Percentiles rank a stretch among this genome's conserved stretches.
Evolutionary conservation across 2,113 vertebrate genomes (phyloP).

Genomic region (Corythoichthys haematopterus): DNA sequence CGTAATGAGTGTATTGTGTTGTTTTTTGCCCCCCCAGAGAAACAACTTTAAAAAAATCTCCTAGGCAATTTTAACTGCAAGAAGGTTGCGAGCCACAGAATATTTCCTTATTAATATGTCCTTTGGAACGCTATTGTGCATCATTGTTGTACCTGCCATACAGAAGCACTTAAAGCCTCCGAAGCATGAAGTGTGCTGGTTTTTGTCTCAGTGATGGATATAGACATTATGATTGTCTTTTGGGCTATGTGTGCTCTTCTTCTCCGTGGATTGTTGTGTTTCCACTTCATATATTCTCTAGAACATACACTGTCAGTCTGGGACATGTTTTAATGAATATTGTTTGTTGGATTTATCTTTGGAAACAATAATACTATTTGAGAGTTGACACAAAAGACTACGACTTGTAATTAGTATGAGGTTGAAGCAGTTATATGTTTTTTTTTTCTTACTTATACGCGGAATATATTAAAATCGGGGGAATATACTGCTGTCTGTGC

Average conservation of each 20-base stretch:
- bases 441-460: constrained; percentile 32
- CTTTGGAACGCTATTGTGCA: constrained; percentile 46
- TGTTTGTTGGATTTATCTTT: neutral
- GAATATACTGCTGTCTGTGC: constrained; percentile 41
- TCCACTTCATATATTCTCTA: constrained; percentile 8
- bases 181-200: constrained; percentile 60
- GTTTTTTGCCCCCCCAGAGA: neutral
- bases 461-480: constrained; percentile 68
- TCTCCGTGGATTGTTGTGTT: constrained; percentile 10
- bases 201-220: constrained; percentile 63
- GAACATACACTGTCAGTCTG: neutral
- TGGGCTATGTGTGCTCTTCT: constrained; percentile 40
- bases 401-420: neutral
- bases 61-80: constrained; percentile 52
- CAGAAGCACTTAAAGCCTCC: constrained; percentile 52
- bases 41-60: neutral
- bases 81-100: constrained; percentile 14
- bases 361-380: neutral
- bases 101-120: constrained; percentile 53
- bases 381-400: neutral
- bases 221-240: constrained; percentile 47
- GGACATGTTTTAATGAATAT: neutral
- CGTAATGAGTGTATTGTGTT: too few species aligned
- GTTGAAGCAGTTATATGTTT: constrained; percentile 26
- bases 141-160: constrained; percentile 51